A percentile compares a stretch with the other conserved stretches of the same genome.
These are phyloP conservation scores for Actinostola sp. DNA, from an alignment of 92 coral and sea anemone genomes.

Conservation along the genomic window DNA sequence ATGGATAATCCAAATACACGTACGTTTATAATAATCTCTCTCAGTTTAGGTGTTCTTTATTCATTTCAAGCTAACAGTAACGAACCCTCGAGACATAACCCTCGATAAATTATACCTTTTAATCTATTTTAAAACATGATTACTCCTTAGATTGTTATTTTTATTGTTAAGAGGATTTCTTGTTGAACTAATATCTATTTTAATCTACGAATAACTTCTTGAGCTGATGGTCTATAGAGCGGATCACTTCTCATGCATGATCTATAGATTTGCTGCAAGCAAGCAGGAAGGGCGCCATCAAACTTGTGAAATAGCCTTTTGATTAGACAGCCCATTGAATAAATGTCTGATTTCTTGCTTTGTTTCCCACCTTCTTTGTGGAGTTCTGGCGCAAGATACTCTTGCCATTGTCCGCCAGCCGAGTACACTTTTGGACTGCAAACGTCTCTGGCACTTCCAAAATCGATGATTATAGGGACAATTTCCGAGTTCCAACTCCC, in stretches of 20 bases:
- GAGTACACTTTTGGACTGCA: constrained; percentile 19
- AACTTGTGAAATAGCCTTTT: constrained; percentile 10
- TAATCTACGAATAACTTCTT: too few relatives aligned
- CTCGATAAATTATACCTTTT: too few relatives aligned
- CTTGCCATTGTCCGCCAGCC: constrained; percentile 4
- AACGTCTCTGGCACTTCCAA: constrained; percentile 30
- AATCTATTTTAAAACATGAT: too few relatives aligned
- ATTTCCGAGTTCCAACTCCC: constrained; percentile 17
- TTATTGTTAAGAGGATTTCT: too few relatives aligned
- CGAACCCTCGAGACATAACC: too few relatives aligned
- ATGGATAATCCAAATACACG: too few relatives aligned
- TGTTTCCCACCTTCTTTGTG: constrained; percentile 21
- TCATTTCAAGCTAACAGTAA: too few relatives aligned
- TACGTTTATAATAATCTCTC: too few relatives aligned
- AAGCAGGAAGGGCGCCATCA: background rate
- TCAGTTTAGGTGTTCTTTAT: too few relatives aligned
- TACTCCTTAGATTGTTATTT: too few relatives aligned
- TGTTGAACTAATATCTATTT: too few relatives aligned
- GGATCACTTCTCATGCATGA: constrained; percentile 14
- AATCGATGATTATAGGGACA: constrained; percentile 28
- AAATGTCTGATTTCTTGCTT: constrained; percentile 33
- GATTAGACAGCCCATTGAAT: constrained; percentile 23
- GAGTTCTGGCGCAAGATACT: constrained; percentile 36
- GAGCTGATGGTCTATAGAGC: constrained; percentile 13
- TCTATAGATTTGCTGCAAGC: too few relatives aligned